A percentile compares a stretch with the other conserved stretches of the same genome.
Evolutionary conservation across 2,797 vertebrate genomes (phyloP).

Genomic region (Rhynchonycteris naso): DNA sequence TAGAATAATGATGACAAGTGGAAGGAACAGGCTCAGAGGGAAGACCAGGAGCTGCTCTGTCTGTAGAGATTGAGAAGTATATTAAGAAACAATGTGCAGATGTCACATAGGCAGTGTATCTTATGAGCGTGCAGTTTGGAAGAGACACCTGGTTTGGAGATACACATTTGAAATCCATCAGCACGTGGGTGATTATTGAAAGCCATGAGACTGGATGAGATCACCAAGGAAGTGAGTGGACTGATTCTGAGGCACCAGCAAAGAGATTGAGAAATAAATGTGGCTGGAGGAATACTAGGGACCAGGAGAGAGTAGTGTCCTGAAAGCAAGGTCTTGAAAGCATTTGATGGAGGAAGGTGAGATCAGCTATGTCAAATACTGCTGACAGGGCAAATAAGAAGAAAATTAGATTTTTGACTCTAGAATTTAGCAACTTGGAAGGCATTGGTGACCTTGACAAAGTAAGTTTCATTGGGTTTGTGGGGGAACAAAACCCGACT

Average conservation of each 20-base stretch:
- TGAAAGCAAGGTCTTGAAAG: not conserved
- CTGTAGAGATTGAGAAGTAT: not conserved
- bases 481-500: not conserved
- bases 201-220: not conserved
- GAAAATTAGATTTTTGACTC: not conserved
- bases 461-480: not conserved
- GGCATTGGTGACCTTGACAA: not conserved
- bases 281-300: not conserved
- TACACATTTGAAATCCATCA: not conserved
- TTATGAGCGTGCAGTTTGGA: not conserved
- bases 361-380: not conserved
- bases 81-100: not conserved
- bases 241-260: not conserved
- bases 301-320: not conserved
- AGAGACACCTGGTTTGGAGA: not conserved
- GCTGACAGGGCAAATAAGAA: not conserved
- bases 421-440: not conserved
- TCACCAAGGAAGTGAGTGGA: not conserved
- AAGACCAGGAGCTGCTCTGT: not conserved
- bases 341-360: not conserved
- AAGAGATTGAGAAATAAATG: not conserved
- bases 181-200: not conserved
- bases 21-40: not conserved
- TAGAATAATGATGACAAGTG: not conserved
- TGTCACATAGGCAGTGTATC: not conserved